phyloP scores from a whole-genome alignment of 2,888 invertebrate species.

The Nycteola revayana region DNA sequence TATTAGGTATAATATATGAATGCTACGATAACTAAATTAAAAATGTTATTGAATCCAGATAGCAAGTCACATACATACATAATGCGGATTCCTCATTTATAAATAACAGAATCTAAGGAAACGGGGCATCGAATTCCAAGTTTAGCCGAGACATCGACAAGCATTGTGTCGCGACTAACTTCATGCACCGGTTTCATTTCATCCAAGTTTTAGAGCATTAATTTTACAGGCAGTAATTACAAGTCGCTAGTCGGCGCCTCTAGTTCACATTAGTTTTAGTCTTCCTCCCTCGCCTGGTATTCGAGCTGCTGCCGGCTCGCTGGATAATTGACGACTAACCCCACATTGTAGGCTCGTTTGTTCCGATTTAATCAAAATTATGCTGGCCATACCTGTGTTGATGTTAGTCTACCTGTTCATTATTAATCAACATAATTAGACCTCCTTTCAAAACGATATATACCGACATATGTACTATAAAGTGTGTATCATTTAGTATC shows the following conservation, averaged over 20 bases:
- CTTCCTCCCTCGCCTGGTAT: constrained; percentile 55
- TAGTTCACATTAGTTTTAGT: constrained; percentile 73
- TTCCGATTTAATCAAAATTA: constrained; percentile 63
- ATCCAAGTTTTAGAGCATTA: constrained; percentile 77
- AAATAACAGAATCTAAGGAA: constrained; percentile 31
- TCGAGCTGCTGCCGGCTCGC: constrained; percentile 52
- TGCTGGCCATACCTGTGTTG: too few relatives aligned
- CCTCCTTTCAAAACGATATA: too few relatives aligned
- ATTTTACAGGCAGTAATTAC: constrained; percentile 80
- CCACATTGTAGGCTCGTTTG: constrained; percentile 61
- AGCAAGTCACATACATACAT: too few relatives aligned
- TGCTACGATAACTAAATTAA: too few relatives aligned
- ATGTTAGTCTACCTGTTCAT: too few relatives aligned
- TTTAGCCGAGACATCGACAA: constrained; percentile 49
- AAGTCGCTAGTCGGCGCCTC: constrained; percentile 71
- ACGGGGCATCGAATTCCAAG: constrained; percentile 44
- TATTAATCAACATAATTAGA: too few relatives aligned
- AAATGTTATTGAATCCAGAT: too few relatives aligned
- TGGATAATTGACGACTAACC: constrained; percentile 64
- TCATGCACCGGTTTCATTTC: constrained; percentile 75
- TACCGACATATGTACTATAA: too few relatives aligned
- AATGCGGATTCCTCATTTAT: constrained; percentile 23
- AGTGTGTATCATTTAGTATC: constrained; percentile 14
- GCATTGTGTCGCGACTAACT: constrained; percentile 48
- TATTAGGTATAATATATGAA: too few relatives aligned